Evolutionary conservation across 37 sponge, comb jelly and placozoan genomes (phyloP), one percentile per base, ranked within the genome.

Genomic region (Theonella swinhoei): DNA sequence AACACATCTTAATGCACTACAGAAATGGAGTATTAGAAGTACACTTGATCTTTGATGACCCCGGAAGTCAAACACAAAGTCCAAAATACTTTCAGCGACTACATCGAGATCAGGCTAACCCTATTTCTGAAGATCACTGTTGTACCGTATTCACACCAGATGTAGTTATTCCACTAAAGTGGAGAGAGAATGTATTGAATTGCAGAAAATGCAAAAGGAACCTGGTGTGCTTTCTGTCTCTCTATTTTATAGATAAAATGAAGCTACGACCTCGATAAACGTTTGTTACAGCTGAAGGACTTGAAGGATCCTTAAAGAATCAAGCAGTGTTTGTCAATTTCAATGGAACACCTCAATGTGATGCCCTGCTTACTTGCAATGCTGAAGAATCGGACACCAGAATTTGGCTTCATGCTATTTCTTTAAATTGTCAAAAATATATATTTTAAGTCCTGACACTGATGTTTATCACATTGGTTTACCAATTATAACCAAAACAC

Each of bases 381-480:
- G 35, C 64, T 24, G 54, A 19, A 30, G 81, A 80, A 35, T 42
- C 76, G 2, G 68, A 83, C 68, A 38, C 37, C 23, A 33, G 84
- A n/a, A 75, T 83, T 22, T 83, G 76, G 84, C 67, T 73, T 2
- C 76, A 75, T 83, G 67, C 38, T 3, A 9, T 68, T 29, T 22
- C 40, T 23, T 68, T 22, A 14, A 28, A 3, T 33, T 64, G 78
- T 17, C 4, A 7, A 43, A 20, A n/a, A 25, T 54, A 72, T 4
- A 54, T 36, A 38, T 83, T 29, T 61, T 64, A 8, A 70, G 73
- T 28, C 83, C 74, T 20, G 83, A 72, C 64, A 82, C 83, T 14
- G 83, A 75, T 83, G 76, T 75, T 33, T 83, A 83, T 38, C 72
- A 83, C 32, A 83, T 83, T 64, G 84, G 84, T 8, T 34, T 82